Evolutionary conservation across 2,113 vertebrate species (phyloP).

Genomic region (Lethenteron camtschaticum): DNA sequence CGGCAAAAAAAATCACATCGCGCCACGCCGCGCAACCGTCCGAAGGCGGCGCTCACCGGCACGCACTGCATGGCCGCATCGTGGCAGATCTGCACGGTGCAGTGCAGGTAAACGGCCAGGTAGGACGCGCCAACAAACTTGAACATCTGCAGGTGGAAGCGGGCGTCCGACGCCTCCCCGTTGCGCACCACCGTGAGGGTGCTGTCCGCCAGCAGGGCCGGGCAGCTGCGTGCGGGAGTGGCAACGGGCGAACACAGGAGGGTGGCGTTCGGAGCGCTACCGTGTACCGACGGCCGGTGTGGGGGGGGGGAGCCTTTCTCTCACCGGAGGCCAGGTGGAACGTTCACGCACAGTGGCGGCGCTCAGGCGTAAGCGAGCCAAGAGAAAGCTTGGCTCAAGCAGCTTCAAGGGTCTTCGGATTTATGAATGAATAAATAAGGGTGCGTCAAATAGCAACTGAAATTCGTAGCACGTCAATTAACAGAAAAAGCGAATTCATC

Average conservation of each 20-base stretch:
- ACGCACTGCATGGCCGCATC: conserved; percentile 19
- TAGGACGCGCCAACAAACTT: conserved; percentile 29
- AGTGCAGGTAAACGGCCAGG: conserved; percentile 26
- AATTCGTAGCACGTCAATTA: no score
- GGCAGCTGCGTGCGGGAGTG: conserved; percentile 18
- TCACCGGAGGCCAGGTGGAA: conserved; percentile 18
- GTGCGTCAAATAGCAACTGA: no score
- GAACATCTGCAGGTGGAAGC: conserved; percentile 33
- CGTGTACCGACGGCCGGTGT: conserved; percentile 12
- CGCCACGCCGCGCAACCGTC: no score
- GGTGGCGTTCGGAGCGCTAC: not conserved
- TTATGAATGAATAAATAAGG: no score
- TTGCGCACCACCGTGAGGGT: conserved; percentile 24
- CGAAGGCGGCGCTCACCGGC: conserved; percentile 16
- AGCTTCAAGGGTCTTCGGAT: not conserved
- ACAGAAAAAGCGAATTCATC: no score
- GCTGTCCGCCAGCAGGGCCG: conserved; percentile 21
- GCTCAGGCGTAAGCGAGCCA: conserved; percentile 22
- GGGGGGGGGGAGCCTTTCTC: conserved; percentile 11
- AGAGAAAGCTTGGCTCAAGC: conserved; percentile 17
- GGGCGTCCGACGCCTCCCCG: conserved; percentile 23
- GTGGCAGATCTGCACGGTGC: conserved; percentile 18
- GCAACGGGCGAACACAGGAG: not conserved
- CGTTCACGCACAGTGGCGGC: conserved; percentile 20
- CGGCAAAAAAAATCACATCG: no score